Conservation (phyloP, 2,797 vertebrate genomes). For the Melanotaenia parkinsoni region DNA sequence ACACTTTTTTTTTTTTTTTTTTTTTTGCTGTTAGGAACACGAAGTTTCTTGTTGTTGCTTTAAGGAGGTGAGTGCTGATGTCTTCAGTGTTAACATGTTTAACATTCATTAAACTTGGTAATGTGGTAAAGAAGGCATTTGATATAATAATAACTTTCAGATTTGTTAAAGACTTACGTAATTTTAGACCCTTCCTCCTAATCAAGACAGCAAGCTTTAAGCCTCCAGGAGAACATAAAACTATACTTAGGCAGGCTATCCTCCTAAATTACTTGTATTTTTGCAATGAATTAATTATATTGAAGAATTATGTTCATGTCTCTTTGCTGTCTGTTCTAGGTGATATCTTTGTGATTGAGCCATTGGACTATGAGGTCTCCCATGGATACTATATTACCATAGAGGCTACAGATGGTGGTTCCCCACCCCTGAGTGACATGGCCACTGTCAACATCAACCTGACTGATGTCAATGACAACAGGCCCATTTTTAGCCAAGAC, state of each 20-base stretch:
- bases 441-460: slow-evolving; percentile 95
- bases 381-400: slow-evolving; percentile 95
- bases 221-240: background rate
- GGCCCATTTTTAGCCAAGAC: slow-evolving; percentile 91
- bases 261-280: background rate
- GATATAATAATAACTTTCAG: background rate
- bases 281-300: background rate
- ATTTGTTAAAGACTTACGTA: background rate
- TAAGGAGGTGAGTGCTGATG: background rate
- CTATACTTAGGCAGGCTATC: background rate
- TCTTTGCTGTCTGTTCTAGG: slow-evolving; percentile 75
- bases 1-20: background rate
- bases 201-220: background rate
- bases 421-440: slow-evolving; percentile 92
- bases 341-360: slow-evolving; percentile 91
- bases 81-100: background rate
- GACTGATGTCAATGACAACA: slow-evolving; percentile 96
- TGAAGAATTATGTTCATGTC: background rate
- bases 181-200: too few species aligned
- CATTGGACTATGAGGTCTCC: slow-evolving; percentile 91
- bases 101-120: background rate
- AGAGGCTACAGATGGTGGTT: slow-evolving; percentile 94
- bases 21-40: too few species aligned
- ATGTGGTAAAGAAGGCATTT: background rate
- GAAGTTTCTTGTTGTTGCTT: too few species aligned